A percentile compares a stretch with the other conserved stretches of the same genome.
phyloP scores from a whole-genome alignment of 1,140 invertebrate species.

The Drosophila azteca region DNA sequence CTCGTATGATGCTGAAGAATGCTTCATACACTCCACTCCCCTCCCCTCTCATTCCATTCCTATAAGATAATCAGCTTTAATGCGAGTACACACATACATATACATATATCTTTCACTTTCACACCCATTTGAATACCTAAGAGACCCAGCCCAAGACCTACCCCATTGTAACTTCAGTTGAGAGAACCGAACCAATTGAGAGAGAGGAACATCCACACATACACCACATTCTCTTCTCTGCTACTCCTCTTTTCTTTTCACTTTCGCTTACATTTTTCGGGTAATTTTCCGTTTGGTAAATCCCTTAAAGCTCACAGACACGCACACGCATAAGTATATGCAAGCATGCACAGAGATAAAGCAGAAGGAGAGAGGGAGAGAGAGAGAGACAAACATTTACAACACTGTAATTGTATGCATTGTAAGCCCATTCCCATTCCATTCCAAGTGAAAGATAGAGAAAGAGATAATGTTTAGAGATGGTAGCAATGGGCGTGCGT shows the following conservation, averaged over 20 bases:
- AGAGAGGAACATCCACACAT: conserved; percentile 14
- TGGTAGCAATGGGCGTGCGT: too few relatives aligned
- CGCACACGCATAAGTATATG: too few relatives aligned
- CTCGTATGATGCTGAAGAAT: too few relatives aligned
- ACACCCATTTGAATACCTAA: conserved; percentile 25
- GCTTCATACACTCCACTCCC: too few relatives aligned
- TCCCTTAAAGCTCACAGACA: conserved; percentile 38
- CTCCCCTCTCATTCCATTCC: conserved; percentile 4
- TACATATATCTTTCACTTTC: conserved; percentile 14
- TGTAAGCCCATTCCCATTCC: too few relatives aligned
- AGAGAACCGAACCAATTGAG: conserved; percentile 21
- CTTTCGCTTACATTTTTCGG: conserved; percentile 26
- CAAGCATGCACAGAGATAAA: too few relatives aligned
- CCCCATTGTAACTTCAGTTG: conserved; percentile 43
- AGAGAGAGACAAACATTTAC: too few relatives aligned
- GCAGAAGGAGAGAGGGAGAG: too few relatives aligned
- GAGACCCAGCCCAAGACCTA: conserved; percentile 11
- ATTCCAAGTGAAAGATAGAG: too few relatives aligned
- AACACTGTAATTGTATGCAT: too few relatives aligned
- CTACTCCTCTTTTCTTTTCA: conserved; percentile 8
- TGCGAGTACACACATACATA: too few relatives aligned
- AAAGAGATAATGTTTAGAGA: too few relatives aligned
- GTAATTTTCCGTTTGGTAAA: conserved; percentile 50
- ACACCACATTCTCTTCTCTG: conserved; percentile 11
- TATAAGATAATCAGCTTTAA: conserved; percentile 30